phyloP scores from a whole-genome alignment of 2,888 invertebrate genomes.

The Drosophila silvestris region DNA sequence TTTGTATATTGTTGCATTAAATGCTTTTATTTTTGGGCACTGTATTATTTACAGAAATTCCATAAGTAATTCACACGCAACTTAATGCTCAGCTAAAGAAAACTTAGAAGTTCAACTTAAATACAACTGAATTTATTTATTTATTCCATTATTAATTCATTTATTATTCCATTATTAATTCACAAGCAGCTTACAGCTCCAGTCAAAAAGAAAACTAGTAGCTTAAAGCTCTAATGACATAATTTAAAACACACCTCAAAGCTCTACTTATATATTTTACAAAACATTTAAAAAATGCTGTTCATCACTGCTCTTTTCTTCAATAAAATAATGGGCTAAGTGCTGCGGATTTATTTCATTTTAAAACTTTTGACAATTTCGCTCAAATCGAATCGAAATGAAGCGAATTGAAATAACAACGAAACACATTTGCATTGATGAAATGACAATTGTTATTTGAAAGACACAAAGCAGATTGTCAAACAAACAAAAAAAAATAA shows the following conservation, averaged over 20 bases:
- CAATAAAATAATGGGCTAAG: not conserved
- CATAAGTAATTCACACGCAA: not conserved
- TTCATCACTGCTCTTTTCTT: not conserved
- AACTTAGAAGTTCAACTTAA: not conserved
- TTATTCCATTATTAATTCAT: no score
- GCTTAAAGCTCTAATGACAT: not conserved
- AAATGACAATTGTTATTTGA: constrained; percentile 66
- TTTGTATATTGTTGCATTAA: constrained; percentile 7
- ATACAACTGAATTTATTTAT: not conserved
- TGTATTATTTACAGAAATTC: not conserved
- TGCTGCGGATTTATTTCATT: not conserved
- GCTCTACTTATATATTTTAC: no score
- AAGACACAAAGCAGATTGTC: constrained; percentile 26
- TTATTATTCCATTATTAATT: not conserved
- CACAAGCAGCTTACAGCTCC: not conserved
- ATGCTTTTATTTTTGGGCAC: not conserved
- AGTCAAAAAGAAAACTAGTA: not conserved
- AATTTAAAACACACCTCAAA: not conserved
- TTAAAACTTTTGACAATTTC: constrained; percentile 27
- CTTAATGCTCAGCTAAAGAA: not conserved
- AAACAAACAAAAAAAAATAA: not conserved
- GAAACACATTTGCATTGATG: constrained; percentile 67
- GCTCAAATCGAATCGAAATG: constrained; percentile 29
- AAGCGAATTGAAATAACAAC: constrained; percentile 41
- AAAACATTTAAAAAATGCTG: not conserved